A percentile compares a stretch with the other conserved stretches of the same genome.
Conservation (phyloP, 2,113 vertebrate species). For the Mustela lutreola region DNA sequence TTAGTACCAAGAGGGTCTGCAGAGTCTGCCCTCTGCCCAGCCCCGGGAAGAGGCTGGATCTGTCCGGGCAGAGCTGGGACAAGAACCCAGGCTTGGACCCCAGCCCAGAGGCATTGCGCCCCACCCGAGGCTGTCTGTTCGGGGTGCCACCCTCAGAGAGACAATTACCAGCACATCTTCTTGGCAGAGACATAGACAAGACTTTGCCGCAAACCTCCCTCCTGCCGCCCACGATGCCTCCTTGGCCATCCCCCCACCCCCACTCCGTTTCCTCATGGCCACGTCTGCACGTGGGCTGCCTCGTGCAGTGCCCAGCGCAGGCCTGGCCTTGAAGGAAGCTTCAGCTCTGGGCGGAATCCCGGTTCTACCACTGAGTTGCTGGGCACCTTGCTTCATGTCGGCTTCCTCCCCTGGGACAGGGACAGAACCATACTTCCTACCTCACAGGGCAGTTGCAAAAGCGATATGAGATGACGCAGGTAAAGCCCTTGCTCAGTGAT, state of each 20-base stretch:
- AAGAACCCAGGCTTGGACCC: background rate
- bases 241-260: background rate
- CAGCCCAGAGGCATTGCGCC: background rate
- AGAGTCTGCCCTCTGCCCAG: background rate
- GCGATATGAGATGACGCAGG: background rate
- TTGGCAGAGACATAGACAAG: background rate
- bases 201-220: background rate
- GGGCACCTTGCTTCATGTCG: background rate
- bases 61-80: background rate
- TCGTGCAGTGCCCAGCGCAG: background rate
- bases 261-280: background rate
- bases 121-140: background rate
- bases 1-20: background rate
- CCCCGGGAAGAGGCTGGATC: background rate
- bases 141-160: background rate
- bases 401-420: background rate
- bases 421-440: background rate
- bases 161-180: background rate
- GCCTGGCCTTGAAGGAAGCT: background rate
- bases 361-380: background rate
- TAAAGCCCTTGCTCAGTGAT: background rate
- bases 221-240: background rate
- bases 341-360: background rate
- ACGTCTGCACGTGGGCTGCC: background rate
- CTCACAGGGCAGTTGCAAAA: background rate